phyloP scores from a whole-genome alignment of 2,888 invertebrate genomes.

The Drosophila bunnanda region DNA sequence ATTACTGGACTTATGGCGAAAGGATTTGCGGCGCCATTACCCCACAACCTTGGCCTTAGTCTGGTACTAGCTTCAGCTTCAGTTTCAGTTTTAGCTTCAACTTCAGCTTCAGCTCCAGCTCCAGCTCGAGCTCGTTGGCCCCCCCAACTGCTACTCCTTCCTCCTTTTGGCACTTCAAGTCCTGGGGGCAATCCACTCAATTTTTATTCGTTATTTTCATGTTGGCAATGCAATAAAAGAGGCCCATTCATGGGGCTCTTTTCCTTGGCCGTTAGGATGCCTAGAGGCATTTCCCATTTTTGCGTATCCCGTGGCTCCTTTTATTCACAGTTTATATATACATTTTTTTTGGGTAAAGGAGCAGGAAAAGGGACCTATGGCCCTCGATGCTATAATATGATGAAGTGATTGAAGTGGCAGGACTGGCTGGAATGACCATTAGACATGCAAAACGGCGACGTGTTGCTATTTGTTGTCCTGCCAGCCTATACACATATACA shows the following conservation, averaged over 20 bases:
- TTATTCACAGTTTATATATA: constrained; percentile 3
- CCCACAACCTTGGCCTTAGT: constrained; percentile 5
- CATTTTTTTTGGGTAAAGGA: background rate
- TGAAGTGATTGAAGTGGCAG: constrained; percentile 75
- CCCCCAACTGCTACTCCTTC: background rate
- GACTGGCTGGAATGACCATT: constrained; percentile 58
- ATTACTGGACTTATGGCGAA: constrained; percentile 32
- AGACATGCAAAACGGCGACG: constrained; percentile 66
- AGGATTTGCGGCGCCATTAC: constrained; percentile 28
- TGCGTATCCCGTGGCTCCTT: constrained; percentile 31
- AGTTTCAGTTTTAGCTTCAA: background rate
- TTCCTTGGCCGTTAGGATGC: constrained; percentile 23
- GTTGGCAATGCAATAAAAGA: constrained; percentile 56
- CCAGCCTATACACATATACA: background rate
- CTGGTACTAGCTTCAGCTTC: background rate
- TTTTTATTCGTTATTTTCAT: constrained; percentile 69
- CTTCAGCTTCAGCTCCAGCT: constrained; percentile 5
- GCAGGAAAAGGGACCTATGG: background rate
- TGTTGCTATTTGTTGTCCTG: constrained; percentile 58
- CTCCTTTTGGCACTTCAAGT: constrained; percentile 13
- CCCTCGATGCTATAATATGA: constrained; percentile 55
- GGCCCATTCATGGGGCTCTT: constrained; percentile 15
- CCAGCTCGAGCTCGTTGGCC: background rate
- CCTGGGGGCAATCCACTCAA: constrained; percentile 65
- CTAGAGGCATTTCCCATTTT: constrained; percentile 21